Evolutionary conservation across 2,888 invertebrate species (phyloP).

Genomic region (Amphipoea lucens): DNA sequence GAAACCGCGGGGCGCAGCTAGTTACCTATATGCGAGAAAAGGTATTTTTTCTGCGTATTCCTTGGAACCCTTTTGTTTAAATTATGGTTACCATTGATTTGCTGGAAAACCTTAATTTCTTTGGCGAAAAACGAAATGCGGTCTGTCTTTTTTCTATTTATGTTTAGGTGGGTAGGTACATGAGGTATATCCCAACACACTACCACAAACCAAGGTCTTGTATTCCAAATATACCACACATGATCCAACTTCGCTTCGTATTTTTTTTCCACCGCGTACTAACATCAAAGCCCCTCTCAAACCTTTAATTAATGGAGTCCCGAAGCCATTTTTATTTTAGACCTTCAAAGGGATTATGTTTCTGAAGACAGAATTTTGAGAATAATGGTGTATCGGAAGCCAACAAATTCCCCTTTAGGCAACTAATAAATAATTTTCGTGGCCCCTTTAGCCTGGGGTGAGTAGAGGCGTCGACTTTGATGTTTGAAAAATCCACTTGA

Average conservation of each 20-base stretch:
- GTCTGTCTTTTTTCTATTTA: neutral
- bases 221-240: conserved; percentile 26
- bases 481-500: conserved; percentile 85
- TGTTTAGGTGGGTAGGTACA: neutral
- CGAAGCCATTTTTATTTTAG: conserved; percentile 68
- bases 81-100: neutral
- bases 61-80: no score
- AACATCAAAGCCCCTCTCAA: conserved; percentile 63
- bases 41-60: neutral
- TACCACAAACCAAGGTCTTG: neutral
- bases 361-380: conserved; percentile 57
- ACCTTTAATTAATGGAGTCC: conserved; percentile 73
- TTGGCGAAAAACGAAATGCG: neutral
- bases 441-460: conserved; percentile 68
- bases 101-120: no score
- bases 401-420: conserved; percentile 74
- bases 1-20: no score
- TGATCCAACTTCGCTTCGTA: conserved; percentile 21
- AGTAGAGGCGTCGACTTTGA: conserved; percentile 79
- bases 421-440: conserved; percentile 83
- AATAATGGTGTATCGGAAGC: conserved; percentile 68
- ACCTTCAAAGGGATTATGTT: conserved; percentile 70
- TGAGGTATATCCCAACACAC: neutral
- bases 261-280: conserved; percentile 50
- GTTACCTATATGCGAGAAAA: neutral